These are phyloP conservation scores for Phyllotis vaccarum DNA, from an alignment of 2,797 vertebrate species.

Conservation along the genomic window DNA sequence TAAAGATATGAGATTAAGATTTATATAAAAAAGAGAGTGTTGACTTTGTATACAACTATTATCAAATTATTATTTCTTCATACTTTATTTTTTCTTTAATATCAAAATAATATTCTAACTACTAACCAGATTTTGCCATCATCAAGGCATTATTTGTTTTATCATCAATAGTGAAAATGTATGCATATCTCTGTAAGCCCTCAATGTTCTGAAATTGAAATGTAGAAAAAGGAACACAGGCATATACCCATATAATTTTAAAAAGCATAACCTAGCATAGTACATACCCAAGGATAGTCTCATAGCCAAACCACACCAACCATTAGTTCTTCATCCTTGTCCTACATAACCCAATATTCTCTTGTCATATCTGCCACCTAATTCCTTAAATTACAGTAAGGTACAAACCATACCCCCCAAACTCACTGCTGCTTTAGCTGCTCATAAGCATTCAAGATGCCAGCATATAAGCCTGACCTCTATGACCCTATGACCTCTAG, in stretches of 20 bases:
- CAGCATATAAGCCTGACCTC: too few species aligned
- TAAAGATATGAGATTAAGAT: accelerated
- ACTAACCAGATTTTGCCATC: neutral
- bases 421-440: too few species aligned
- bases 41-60: accelerated
- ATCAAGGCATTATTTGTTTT: neutral
- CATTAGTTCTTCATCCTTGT: neutral
- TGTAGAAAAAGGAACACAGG: neutral
- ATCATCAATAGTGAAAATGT: neutral
- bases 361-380: too few species aligned
- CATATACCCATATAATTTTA: neutral
- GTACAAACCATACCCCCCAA: too few species aligned
- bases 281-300: neutral
- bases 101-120: neutral
- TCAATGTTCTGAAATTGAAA: neutral
- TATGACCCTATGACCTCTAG: too few species aligned
- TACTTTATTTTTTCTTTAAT: neutral
- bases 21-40: neutral
- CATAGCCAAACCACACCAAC: accelerated
- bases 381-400: neutral
- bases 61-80: neutral
- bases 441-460: too few species aligned
- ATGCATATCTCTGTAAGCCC: neutral
- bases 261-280: neutral
- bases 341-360: accelerated